Conservation (phyloP, 2,797 vertebrate genomes). For the Parauchenoglanis ngamensis region DNA sequence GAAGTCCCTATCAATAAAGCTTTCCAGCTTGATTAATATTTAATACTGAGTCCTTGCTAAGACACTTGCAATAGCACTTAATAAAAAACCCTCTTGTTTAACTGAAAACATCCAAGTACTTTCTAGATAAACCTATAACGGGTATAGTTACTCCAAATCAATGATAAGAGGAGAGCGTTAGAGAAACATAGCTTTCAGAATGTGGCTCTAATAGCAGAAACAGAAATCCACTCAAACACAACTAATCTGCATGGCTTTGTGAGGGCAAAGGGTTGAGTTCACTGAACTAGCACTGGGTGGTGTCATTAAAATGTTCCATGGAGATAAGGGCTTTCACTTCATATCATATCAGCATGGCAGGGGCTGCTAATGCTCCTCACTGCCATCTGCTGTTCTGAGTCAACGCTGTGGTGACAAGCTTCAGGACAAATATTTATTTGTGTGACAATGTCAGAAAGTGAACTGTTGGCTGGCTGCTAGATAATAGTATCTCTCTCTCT, state of each 20-base stretch:
- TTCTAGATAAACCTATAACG: background rate
- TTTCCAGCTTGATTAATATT: conserved; percentile 18
- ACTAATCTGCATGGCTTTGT: conserved; percentile 33
- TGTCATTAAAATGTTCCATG: conserved; percentile 51
- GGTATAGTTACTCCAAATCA: conserved; percentile 22
- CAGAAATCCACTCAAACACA: conserved; percentile 43
- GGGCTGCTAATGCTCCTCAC: conserved; percentile 32
- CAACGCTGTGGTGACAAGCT: conserved; percentile 19
- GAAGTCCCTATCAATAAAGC: background rate
- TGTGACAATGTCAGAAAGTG: background rate
- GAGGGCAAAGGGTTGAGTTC: conserved; percentile 16
- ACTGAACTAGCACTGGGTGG: conserved; percentile 32
- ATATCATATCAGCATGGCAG: conserved; percentile 31
- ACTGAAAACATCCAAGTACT: conserved; percentile 3
- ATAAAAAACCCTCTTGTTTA: background rate
- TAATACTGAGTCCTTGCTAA: conserved; percentile 16
- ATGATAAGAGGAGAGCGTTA: conserved; percentile 6
- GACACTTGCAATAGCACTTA: background rate
- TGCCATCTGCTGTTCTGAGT: conserved; percentile 48
- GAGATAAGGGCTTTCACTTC: conserved; percentile 51
- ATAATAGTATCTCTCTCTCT: background rate
- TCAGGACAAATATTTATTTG: conserved; percentile 23
- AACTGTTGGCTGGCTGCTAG: background rate
- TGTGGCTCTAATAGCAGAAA: conserved; percentile 1
- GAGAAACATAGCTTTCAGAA: background rate